Conservation (phyloP, 1,140 invertebrate species). For the Nylanderia fulva region DNA sequence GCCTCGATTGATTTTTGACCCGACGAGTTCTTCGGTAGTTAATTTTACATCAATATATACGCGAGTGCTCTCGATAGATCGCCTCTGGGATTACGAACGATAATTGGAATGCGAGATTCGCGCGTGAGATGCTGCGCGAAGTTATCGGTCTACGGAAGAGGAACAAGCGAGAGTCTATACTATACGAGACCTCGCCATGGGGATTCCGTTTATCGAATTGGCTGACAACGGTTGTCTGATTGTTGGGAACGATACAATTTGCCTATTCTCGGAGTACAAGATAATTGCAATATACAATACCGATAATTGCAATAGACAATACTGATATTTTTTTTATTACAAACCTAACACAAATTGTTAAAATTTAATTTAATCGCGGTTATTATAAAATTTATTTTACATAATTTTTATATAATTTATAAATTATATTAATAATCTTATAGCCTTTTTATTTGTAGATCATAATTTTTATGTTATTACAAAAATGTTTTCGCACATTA, state of each 20-base stretch:
- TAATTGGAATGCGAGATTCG: constrained; percentile 29
- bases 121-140: constrained; percentile 24
- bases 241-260: background rate
- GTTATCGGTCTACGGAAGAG: background rate
- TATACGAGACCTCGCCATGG: no score
- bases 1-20: constrained; percentile 18
- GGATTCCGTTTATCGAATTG: constrained; percentile 16
- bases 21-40: background rate
- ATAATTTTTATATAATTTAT: background rate
- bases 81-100: background rate
- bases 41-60: constrained; percentile 46
- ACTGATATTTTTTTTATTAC: background rate
- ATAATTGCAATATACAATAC: constrained; percentile 9
- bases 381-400: background rate
- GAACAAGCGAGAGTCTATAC: no score
- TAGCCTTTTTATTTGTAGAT: no score
- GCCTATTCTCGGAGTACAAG: background rate
- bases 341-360: background rate
- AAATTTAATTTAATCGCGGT: background rate
- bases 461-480: background rate
- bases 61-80: constrained; percentile 19
- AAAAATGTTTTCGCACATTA: background rate
- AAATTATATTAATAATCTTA: no score
- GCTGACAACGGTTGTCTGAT: constrained; percentile 2
- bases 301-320: background rate